Percentiles rank a stretch among this genome's conserved stretches.
Evolutionary conservation across 2,888 invertebrate species (phyloP).

Genomic region (Polymixis lichenea): DNA sequence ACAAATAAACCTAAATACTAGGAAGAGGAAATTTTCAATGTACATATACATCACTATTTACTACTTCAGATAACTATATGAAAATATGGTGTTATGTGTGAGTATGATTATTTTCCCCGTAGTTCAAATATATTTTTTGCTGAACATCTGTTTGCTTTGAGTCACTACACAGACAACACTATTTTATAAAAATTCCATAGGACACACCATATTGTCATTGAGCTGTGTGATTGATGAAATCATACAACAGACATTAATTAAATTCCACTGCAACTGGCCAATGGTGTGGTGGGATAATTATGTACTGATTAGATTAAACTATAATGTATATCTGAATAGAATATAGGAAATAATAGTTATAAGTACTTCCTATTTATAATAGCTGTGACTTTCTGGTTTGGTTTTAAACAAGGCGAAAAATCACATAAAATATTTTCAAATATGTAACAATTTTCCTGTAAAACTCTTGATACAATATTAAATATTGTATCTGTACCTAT

Average conservation of each 20-base stretch:
- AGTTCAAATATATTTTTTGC: not conserved
- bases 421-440: not conserved
- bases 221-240: conserved; percentile 25
- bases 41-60: conserved; percentile 7
- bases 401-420: not conserved
- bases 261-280: conserved; percentile 24
- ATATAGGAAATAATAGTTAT: not conserved
- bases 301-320: conserved; percentile 28
- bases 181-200: not conserved
- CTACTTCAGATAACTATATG: conserved; percentile 7
- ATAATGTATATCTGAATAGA: not conserved
- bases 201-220: not conserved
- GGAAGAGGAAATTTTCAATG: conserved; percentile 59
- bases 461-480: not conserved
- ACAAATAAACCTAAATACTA: conserved; percentile 50
- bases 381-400: not conserved
- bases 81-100: not conserved
- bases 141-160: conserved; percentile 10
- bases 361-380: conserved; percentile 8
- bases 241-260: conserved; percentile 41
- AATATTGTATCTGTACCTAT: not conserved
- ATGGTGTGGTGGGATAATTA: conserved; percentile 17
- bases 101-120: not conserved
- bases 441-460: not conserved
- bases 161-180: not conserved